Percentiles rank a stretch among this genome's conserved stretches.
Conservation (phyloP, 2,888 invertebrate genomes). For the Agrochola lychnidis region DNA sequence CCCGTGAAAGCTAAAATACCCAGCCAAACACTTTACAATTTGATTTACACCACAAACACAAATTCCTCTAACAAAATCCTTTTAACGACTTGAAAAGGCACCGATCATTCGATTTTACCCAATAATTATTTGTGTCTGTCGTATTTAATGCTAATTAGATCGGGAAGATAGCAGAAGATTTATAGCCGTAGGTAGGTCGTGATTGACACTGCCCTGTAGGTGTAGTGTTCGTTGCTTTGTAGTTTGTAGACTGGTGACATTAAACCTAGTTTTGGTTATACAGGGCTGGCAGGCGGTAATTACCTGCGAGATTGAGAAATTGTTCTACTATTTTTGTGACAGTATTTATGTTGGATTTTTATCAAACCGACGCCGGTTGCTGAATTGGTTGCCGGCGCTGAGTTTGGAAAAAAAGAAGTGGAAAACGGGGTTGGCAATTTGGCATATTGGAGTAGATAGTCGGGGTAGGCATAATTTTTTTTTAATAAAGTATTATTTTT, state of each 20-base stretch:
- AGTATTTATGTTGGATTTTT: too few relatives aligned
- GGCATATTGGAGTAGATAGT: too few relatives aligned
- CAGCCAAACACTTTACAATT: background rate
- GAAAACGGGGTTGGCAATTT: too few relatives aligned
- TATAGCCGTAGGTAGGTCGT: conserved; percentile 66
- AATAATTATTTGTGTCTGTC: conserved; percentile 40
- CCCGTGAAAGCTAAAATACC: too few relatives aligned
- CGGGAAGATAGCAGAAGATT: conserved; percentile 59
- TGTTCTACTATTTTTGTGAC: too few relatives aligned
- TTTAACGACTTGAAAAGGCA: conserved; percentile 33
- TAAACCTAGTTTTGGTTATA: conserved; percentile 67
- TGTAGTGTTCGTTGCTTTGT: conserved; percentile 56
- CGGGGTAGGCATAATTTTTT: too few relatives aligned
- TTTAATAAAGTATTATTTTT: too few relatives aligned
- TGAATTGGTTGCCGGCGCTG: too few relatives aligned
- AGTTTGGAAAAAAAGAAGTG: too few relatives aligned
- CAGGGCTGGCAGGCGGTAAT: conserved; percentile 63
- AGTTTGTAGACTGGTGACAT: conserved; percentile 69
- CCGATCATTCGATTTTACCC: conserved; percentile 45
- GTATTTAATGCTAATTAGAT: conserved; percentile 64
- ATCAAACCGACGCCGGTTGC: too few relatives aligned
- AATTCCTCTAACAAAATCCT: conserved; percentile 12
- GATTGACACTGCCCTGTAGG: conserved; percentile 76
- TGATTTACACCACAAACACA: conserved; percentile 3
- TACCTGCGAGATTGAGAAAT: background rate